Evolutionary conservation across 2,113 vertebrate species (phyloP).

Genomic region (Willisornis vidua): DNA sequence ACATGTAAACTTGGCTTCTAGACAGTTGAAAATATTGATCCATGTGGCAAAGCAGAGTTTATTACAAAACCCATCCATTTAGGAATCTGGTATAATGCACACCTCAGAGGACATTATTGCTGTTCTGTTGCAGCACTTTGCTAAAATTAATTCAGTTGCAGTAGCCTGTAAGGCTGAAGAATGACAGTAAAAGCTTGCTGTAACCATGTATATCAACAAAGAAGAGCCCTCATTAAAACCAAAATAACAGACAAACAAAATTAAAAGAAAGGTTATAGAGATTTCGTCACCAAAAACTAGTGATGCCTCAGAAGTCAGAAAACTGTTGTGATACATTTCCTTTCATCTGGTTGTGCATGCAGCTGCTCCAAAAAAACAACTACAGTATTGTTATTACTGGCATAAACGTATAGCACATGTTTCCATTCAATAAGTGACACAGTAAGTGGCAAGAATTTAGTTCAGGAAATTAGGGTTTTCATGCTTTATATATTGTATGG

Average conservation of each 20-base stretch:
- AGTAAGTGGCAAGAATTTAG: constrained; percentile 4
- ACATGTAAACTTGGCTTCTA: not conserved
- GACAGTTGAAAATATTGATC: not conserved
- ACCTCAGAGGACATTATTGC: not conserved
- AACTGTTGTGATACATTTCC: not conserved
- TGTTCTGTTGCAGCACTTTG: not conserved
- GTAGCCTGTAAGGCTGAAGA: not conserved
- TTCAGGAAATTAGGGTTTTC: constrained; percentile 6
- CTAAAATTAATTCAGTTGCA: constrained; percentile 30
- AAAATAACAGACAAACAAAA: not conserved
- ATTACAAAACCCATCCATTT: constrained; percentile 2
- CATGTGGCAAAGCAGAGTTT: not conserved
- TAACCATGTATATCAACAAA: not conserved
- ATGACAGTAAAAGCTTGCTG: not conserved
- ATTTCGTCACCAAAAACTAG: not conserved
- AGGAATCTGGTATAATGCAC: constrained; percentile 3
- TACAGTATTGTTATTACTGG: not conserved
- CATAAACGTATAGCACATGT: not conserved
- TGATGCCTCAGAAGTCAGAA: constrained; percentile 23
- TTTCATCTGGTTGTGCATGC: not conserved
- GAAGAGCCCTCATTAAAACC: not conserved
- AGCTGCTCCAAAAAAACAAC: not conserved
- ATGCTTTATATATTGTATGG: not conserved
- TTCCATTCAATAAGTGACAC: not conserved
- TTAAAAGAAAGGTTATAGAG: not conserved